Conservation (phyloP, 2,888 invertebrate genomes). For the Torymus tubicola region DNA sequence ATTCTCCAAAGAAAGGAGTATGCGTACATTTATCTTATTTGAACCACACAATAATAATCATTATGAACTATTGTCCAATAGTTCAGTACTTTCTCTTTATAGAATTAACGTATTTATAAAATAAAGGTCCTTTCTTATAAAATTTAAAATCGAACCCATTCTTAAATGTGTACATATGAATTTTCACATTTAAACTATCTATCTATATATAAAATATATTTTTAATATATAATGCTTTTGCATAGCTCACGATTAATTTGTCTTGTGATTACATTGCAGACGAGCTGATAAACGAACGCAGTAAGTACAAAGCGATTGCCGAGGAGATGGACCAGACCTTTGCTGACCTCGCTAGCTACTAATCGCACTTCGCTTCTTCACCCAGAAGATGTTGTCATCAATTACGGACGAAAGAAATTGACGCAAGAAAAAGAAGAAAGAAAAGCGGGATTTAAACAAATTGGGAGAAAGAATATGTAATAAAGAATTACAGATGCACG, state of each 20-base stretch:
- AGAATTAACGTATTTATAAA: too few species aligned
- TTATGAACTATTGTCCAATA: too few species aligned
- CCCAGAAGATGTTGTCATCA: constrained; percentile 30
- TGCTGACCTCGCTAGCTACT: constrained; percentile 95
- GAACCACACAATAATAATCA: too few species aligned
- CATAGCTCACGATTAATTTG: constrained; percentile 38
- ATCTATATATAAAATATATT: too few species aligned
- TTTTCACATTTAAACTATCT: too few species aligned
- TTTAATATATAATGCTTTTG: not conserved
- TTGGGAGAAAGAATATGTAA: too few species aligned
- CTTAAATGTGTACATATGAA: too few species aligned
- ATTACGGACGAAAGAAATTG: not conserved
- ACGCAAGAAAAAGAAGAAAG: not conserved
- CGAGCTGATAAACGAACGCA: constrained; percentile 92
- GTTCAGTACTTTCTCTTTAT: too few species aligned
- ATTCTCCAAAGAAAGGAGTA: too few species aligned
- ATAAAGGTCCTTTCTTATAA: too few species aligned
- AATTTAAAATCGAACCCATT: too few species aligned
- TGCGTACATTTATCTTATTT: too few species aligned
- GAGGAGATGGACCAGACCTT: constrained; percentile 98
- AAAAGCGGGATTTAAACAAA: not conserved
- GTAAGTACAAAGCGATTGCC: constrained; percentile 98
- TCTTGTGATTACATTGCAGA: constrained; percentile 80
- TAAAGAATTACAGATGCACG: constrained; percentile 8
- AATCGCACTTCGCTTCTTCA: constrained; percentile 67